Conservation (phyloP, 2,888 invertebrate genomes). For the Drosophila rubida region DNA sequence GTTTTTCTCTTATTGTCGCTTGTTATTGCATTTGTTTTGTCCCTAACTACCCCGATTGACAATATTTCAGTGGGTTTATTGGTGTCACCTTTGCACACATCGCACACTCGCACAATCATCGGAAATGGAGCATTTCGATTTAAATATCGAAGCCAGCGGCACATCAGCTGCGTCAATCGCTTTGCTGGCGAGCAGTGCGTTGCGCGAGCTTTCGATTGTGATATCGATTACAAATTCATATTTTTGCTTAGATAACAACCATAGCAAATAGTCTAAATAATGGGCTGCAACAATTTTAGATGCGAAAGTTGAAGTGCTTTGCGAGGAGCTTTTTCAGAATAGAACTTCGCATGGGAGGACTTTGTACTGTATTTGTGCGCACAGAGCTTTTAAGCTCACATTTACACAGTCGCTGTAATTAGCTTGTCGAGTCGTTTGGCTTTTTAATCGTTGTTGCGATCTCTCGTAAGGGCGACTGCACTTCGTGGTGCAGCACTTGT, state of each 20-base stretch:
- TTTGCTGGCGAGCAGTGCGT: too few species aligned
- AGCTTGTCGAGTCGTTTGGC: too few species aligned
- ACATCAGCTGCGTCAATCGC: conserved; percentile 8
- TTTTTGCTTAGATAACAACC: too few species aligned
- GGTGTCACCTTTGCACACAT: conserved; percentile 51
- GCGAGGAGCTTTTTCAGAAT: too few species aligned
- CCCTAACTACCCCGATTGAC: conserved; percentile 65
- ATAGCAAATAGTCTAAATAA: too few species aligned
- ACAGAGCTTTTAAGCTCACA: not conserved
- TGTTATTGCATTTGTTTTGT: conserved; percentile 25
- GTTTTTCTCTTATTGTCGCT: not conserved
- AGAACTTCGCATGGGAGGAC: too few species aligned
- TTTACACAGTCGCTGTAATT: too few species aligned
- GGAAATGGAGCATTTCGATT: conserved; percentile 68
- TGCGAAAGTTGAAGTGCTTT: too few species aligned
- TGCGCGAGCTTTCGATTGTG: too few species aligned
- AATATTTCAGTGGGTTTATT: conserved; percentile 68
- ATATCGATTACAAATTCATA: too few species aligned
- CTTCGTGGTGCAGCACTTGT: conserved; percentile 22
- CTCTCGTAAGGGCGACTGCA: conserved; percentile 21
- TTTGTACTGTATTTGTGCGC: too few species aligned
- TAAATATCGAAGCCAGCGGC: not conserved
- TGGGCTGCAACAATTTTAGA: too few species aligned
- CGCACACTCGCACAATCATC: conserved; percentile 34
- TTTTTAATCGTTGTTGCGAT: not conserved